Evolutionary conservation across 2,113 vertebrate genomes (phyloP).

Genomic region (Peromyscus californicus): DNA sequence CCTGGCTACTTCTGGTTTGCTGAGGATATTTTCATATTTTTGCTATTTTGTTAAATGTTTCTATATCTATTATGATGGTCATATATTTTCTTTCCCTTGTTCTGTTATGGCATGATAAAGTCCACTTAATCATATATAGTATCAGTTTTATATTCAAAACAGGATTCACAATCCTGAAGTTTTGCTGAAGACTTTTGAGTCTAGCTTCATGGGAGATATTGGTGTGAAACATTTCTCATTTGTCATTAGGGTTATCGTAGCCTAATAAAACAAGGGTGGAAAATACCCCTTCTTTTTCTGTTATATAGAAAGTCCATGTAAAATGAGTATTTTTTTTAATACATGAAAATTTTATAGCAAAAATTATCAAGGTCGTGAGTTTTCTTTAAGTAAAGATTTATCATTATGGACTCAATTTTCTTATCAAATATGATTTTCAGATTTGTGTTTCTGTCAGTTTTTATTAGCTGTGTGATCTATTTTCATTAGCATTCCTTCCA

Average conservation of each 20-base stretch:
- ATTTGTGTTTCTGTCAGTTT: background rate
- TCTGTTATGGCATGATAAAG: background rate
- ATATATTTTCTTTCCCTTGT: background rate
- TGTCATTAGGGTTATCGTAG: background rate
- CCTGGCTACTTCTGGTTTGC: background rate
- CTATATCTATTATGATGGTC: background rate
- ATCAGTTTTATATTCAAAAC: background rate
- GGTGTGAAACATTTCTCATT: background rate
- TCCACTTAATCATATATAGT: background rate
- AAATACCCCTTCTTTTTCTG: background rate
- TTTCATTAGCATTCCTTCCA: background rate
- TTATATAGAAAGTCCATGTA: background rate
- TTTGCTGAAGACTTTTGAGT: background rate
- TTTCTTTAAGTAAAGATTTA: conserved; percentile 23
- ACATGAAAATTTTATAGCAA: background rate
- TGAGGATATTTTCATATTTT: background rate
- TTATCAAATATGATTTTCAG: conserved; percentile 18
- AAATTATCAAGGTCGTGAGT: background rate
- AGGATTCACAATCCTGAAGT: background rate
- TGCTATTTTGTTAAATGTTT: background rate
- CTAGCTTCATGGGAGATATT: background rate
- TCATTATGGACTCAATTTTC: background rate
- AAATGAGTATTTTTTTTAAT: background rate
- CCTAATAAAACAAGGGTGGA: background rate
- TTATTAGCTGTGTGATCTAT: background rate